Evolutionary conservation across 1,140 invertebrate species (phyloP).

Genomic region (Globodera ellingtonae): DNA sequence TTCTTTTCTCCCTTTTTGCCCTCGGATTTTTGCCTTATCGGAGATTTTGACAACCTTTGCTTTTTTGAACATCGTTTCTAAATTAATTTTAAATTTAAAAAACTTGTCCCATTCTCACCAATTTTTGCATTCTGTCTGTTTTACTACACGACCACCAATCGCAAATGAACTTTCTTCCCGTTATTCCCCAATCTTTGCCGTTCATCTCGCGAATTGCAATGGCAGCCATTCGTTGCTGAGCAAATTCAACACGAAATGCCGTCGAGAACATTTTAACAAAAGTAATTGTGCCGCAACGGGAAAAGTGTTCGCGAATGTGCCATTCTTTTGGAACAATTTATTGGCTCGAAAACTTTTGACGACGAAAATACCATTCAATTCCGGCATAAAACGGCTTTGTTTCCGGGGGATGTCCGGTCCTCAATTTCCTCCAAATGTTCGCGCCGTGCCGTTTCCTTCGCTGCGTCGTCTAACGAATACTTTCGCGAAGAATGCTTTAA

Average conservation of each 20-base stretch:
- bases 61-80: too few species aligned
- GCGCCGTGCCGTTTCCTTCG: too few species aligned
- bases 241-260: background rate
- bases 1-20: too few species aligned
- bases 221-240: background rate
- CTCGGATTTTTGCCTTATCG: too few species aligned
- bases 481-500: too few species aligned
- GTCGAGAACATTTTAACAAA: background rate
- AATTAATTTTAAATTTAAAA: too few species aligned
- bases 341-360: too few species aligned
- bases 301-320: background rate
- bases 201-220: background rate
- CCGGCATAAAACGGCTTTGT: background rate
- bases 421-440: background rate
- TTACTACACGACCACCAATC: background rate
- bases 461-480: too few species aligned
- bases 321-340: background rate
- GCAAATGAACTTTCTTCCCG: background rate
- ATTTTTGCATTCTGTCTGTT: too few species aligned
- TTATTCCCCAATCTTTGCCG: background rate
- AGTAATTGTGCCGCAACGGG: background rate
- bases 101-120: too few species aligned
- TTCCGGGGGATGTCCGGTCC: background rate
- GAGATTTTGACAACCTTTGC: too few species aligned
- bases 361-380: too few species aligned